Conservation (phyloP, 2,797 vertebrate genomes). For the Thunnus albacares region DNA sequence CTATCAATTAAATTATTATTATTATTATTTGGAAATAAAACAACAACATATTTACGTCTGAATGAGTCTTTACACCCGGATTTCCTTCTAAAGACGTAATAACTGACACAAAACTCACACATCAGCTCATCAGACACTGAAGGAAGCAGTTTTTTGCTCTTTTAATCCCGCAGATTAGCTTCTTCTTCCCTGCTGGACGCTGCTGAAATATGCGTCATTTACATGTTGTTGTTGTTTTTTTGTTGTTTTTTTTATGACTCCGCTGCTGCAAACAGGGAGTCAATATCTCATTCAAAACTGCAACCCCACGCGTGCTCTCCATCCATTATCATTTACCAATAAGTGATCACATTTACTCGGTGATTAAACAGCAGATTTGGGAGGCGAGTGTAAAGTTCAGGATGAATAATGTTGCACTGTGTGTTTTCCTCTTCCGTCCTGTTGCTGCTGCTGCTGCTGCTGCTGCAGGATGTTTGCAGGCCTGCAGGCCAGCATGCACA, state of each 20-base stretch:
- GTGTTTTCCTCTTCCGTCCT: constrained; percentile 4
- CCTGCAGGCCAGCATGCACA: constrained; percentile 37
- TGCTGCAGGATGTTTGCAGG: constrained; percentile 26
- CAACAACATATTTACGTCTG: neutral
- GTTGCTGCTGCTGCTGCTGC: constrained; percentile 2
- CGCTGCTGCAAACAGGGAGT: constrained; percentile 49
- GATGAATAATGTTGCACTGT: constrained; percentile 47
- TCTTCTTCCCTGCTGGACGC: constrained; percentile 8
- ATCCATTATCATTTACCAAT: constrained; percentile 70
- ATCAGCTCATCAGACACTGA: neutral
- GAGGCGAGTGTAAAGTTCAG: constrained; percentile 26
- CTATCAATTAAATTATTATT: neutral
- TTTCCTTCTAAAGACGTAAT: neutral
- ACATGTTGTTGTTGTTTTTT: neutral
- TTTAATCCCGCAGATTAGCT: constrained; percentile 7
- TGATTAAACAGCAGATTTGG: constrained; percentile 70
- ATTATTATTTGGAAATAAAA: neutral
- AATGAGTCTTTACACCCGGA: neutral
- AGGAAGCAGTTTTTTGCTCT: neutral
- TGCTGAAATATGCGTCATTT: constrained; percentile 39
- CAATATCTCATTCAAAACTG: constrained; percentile 65
- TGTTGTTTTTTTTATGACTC: neutral
- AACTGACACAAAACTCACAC: neutral
- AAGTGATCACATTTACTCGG: constrained; percentile 65
- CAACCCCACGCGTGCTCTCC: constrained; percentile 28